Evolutionary conservation across 2,113 vertebrate species (phyloP).

Genomic region (Plecotus auritus): DNA sequence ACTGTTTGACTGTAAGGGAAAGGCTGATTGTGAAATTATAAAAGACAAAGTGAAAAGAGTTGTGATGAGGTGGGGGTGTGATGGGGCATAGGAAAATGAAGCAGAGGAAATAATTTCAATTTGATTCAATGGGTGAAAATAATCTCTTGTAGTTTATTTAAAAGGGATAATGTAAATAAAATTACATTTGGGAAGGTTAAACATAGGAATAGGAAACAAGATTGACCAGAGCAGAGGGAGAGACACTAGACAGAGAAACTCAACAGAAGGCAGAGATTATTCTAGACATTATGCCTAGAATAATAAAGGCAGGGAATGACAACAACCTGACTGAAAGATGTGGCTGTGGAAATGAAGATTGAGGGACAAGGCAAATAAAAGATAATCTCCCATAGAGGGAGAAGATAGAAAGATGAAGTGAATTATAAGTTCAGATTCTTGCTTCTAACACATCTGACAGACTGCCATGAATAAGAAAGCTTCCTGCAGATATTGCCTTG

Average conservation of each 20-base stretch:
- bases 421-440: not conserved
- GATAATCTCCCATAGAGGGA: not conserved
- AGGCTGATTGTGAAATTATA: not conserved
- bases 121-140: not conserved
- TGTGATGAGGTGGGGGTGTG: not conserved
- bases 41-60: not conserved
- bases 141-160: not conserved
- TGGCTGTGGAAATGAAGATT: not conserved
- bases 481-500: not conserved
- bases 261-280: not conserved
- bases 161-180: not conserved
- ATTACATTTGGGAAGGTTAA: not conserved
- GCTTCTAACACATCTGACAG: slow-evolving; percentile 29
- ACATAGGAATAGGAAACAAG: not conserved
- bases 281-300: not conserved
- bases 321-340: not conserved
- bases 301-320: not conserved
- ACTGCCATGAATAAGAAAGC: not conserved
- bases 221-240: not conserved
- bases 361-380: not conserved
- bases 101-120: not conserved
- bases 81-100: not conserved
- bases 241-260: not conserved
- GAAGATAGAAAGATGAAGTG: not conserved
- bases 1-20: not conserved